Percentiles rank a stretch among this genome's conserved stretches.
Conservation (phyloP, 2,113 vertebrate genomes). For the Bos javanicus region DNA sequence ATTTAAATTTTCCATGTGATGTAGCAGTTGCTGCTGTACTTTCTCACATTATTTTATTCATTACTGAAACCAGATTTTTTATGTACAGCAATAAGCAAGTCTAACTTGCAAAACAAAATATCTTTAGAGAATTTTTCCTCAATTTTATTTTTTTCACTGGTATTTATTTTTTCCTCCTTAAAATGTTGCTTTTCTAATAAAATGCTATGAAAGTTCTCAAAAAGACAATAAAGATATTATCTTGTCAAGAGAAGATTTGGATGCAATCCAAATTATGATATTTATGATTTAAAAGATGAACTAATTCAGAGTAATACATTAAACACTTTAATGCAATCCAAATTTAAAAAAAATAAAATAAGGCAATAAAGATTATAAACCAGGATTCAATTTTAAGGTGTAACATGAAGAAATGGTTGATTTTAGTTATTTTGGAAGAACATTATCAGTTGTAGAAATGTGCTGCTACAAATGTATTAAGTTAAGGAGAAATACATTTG, state of each 20-base stretch:
- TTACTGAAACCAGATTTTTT: neutral
- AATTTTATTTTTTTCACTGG: neutral
- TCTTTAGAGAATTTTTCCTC: neutral
- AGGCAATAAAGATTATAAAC: neutral
- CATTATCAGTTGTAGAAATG: neutral
- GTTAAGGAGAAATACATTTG: neutral
- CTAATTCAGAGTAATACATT: neutral
- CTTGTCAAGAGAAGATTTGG: neutral
- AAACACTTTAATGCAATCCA: neutral
- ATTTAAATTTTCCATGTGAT: neutral
- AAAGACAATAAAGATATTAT: neutral
- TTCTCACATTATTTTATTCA: neutral
- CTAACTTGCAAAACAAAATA: neutral
- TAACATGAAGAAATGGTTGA: neutral
- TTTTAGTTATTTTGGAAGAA: constrained; percentile 18
- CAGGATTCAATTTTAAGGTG: neutral
- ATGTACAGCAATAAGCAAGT: neutral
- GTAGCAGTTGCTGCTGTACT: neutral
- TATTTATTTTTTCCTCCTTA: neutral
- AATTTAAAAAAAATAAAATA: neutral
- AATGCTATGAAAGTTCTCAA: neutral
- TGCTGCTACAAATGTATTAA: neutral
- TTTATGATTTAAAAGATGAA: neutral
- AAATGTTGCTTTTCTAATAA: neutral
- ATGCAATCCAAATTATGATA: neutral